Evolutionary conservation across 2,888 invertebrate genomes (phyloP), one percentile per base, ranked within the genome.

Genomic region (Sicus ferrugineus): DNA sequence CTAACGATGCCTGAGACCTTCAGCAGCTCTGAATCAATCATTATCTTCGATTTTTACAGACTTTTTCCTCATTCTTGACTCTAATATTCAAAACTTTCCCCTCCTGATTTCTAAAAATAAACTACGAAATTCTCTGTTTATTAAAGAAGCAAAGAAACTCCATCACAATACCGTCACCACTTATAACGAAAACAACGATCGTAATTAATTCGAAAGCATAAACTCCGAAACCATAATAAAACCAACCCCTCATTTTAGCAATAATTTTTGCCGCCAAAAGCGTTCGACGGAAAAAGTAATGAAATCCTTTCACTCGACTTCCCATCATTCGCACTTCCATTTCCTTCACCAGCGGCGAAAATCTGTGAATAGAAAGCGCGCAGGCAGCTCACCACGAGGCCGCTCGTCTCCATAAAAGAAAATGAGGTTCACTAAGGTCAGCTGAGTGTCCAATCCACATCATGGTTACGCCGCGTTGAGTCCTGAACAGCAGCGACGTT

Each of bases 361-460:
- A 16, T 9, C 6, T 50, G 6, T 21, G 50, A 21, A 21, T 50
- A 50, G 50, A 50, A 42, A 21, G 7, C 1, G 19, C 50, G 11
- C 21, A 50, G 23, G 23, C 50, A 50, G 50, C 50, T 5, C 42
- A n/a, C n/a, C 11, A 42, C 42, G 14, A 9, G 9, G 50, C 46
- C n/a, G 42, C 46, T 28, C 34, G 52, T 50, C 50, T 34, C 34
- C 64, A 64, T 64, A 64, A 64, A 64, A 64, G 28, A 52, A 21
- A 64, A 64, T 64, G 64, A 31, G 34, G 64, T n/a, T n/a, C n/a
- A n/a, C 64, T 64, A 64, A 64, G 64, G 64, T 64, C 64, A 64
- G 50, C 52, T 7, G 9, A 34, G 34, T 52, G 64, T 64, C 21
- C 64, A 64, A 26, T 26, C 62, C 46, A 48, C 48, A 19, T 19